Base-by-base conservation (phyloP, 1,140 invertebrate genomes). In the Stegodyphus dumicola region DNA sequence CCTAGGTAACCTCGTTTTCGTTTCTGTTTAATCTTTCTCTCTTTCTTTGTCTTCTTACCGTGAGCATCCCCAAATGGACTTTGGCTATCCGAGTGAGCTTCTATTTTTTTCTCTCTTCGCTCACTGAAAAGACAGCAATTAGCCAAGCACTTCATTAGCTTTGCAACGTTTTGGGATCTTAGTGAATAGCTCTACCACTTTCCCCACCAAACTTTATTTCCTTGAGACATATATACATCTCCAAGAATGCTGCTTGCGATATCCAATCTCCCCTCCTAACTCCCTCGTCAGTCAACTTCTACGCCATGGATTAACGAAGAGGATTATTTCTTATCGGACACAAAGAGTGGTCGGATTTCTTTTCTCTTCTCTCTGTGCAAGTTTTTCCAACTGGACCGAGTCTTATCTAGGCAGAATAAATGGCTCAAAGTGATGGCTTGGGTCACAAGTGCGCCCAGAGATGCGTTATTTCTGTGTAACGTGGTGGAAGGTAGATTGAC, bases 231-330 rank as follows among this genome's bases (percentile, higher is more conserved):
- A 56, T 65, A 76, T 78, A 71, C 75, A 71, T 86, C 56, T 64
- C 67, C 56, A 48, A 60, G 53, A 69, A 54, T 51, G 17, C 48
- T 60, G 69, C 69, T 52, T 49, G 52, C 70, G 80, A 83, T 83
- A 83, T 66, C 81, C 81, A 85, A 85, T 85, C 81, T 85, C 11
- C 49, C 76, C 9, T 9, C 33, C 52, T 85, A 85, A 85, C 83
- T 85, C 83, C 74, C 84, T 86, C 84, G 84, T 86, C 84, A 77
- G 64, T 86, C 84, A 86, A 85, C 83, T 85, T 85, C 64, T 77
- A 71, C 15, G 49, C 66, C 75, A 17, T 65, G 76, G 84, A 86
- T 86, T 86, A 86, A 86, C 84, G 84, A 52, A 77, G 84, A 70
- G 84, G 84, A 86, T 86, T 86, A 86, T 77, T 86, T 86, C 84